phyloP scores from a whole-genome alignment of 2,113 vertebrate species.

The Chauna torquata region DNA sequence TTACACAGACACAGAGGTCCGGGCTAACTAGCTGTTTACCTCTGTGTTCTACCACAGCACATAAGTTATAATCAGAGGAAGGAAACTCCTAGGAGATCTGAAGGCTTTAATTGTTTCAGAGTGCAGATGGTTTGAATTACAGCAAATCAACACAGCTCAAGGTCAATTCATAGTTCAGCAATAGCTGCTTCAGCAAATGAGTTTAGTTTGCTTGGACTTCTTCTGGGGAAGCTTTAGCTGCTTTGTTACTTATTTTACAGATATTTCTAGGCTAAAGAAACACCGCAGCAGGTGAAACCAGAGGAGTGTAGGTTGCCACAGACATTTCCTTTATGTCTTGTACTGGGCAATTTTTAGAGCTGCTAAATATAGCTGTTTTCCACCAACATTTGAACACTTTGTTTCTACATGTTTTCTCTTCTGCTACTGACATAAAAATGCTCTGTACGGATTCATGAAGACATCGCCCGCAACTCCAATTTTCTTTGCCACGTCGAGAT shows the following conservation, averaged over 20 bases:
- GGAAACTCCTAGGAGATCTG: constrained; percentile 78
- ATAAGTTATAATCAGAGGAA: constrained; percentile 79
- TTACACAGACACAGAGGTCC: constrained; percentile 25
- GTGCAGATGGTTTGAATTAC: constrained; percentile 76
- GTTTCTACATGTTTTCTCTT: constrained; percentile 2
- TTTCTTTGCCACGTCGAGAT: neutral
- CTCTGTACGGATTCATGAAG: neutral
- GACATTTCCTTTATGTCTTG: constrained; percentile 4
- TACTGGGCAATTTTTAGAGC: constrained; percentile 41
- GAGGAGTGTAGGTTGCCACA: neutral
- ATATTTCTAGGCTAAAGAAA: neutral
- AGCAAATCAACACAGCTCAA: constrained; percentile 43
- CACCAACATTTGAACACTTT: neutral
- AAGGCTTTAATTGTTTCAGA: constrained; percentile 73
- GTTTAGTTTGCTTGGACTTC: constrained; percentile 27
- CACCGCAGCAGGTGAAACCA: constrained; percentile 30
- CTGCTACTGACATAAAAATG: neutral
- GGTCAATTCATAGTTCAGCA: constrained; percentile 58
- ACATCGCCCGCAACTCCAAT: neutral
- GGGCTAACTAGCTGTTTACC: constrained; percentile 59
- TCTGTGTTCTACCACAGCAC: constrained; percentile 42
- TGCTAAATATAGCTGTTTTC: constrained; percentile 52
- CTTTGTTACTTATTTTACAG: constrained; percentile 5
- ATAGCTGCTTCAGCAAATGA: neutral
- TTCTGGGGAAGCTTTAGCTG: constrained; percentile 34